These are phyloP conservation scores for Sebastes itinus DNA, from an alignment of 2,797 vertebrate species.

Conservation along the genomic window DNA sequence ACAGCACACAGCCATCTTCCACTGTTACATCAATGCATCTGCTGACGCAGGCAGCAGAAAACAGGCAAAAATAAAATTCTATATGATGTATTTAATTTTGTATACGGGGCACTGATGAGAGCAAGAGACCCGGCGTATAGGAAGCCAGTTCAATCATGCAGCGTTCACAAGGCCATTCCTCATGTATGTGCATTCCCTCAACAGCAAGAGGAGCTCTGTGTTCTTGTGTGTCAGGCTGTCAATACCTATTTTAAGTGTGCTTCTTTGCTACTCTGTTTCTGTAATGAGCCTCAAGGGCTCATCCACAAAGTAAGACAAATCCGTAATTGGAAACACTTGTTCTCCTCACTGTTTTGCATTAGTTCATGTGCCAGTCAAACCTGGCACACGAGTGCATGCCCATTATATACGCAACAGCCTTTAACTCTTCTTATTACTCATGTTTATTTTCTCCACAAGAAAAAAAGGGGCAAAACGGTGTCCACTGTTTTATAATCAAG, in stretches of 20 bases:
- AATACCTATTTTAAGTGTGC: slow-evolving; percentile 49
- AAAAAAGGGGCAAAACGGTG: background rate
- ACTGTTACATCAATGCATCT: slow-evolving; percentile 18
- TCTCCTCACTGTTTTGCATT: slow-evolving; percentile 43
- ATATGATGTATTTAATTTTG: background rate
- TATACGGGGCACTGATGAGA: background rate
- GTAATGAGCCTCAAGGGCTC: slow-evolving; percentile 64
- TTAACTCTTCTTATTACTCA: background rate
- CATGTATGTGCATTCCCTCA: slow-evolving; percentile 11
- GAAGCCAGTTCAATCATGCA: slow-evolving; percentile 35
- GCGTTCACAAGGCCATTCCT: slow-evolving; percentile 34
- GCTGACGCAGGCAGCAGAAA: slow-evolving; percentile 36
- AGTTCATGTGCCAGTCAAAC: slow-evolving; percentile 45
- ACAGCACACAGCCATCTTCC: background rate
- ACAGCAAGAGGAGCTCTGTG: background rate
- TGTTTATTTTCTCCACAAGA: slow-evolving; percentile 3
- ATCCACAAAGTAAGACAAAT: slow-evolving; percentile 53
- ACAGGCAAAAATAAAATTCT: background rate
- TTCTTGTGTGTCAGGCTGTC: slow-evolving; percentile 20
- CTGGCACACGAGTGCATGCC: background rate
- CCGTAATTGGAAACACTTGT: slow-evolving; percentile 53
- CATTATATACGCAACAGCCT: background rate
- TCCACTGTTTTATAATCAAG: background rate
- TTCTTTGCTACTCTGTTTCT: slow-evolving; percentile 41
- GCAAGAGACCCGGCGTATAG: background rate